Evolutionary conservation across 92 coral and sea anemone species (phyloP).

Genomic region (Muricea muricata): DNA sequence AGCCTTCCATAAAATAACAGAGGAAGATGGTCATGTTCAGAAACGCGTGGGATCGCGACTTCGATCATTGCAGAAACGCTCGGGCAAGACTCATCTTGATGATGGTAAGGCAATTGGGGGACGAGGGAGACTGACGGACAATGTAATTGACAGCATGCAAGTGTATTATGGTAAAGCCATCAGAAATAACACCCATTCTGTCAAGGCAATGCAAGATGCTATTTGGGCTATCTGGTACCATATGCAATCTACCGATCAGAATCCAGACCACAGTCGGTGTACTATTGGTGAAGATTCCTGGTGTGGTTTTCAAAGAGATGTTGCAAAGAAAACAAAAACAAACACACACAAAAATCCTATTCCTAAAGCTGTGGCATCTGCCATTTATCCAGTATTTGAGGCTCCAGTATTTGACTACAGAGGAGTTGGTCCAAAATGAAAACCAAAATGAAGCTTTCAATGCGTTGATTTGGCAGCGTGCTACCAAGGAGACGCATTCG

Average conservation of each 20-base stretch:
- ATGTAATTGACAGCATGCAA: no score
- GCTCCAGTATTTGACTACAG: conserved; percentile 34
- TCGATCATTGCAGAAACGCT: conserved; percentile 59
- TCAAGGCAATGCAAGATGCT: no score
- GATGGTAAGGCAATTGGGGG: conserved; percentile 69
- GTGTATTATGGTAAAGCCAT: no score
- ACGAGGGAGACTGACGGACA: conserved; percentile 51
- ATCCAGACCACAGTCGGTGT: conserved; percentile 53
- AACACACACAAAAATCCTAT: conserved; percentile 43
- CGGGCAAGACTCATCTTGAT: conserved; percentile 55
- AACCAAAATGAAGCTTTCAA: conserved; percentile 77
- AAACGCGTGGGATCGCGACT: conserved; percentile 52
- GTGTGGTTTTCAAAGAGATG: background rate
- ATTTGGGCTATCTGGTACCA: conserved; percentile 72
- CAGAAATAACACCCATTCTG: no score
- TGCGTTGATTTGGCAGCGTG: no score
- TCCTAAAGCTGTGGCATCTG: conserved; percentile 55
- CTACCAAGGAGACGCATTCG: no score
- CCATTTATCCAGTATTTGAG: conserved; percentile 43
- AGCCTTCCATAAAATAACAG: conserved; percentile 37
- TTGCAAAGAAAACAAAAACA: background rate
- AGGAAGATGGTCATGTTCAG: conserved; percentile 54
- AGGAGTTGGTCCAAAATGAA: conserved; percentile 56
- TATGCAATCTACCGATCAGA: conserved; percentile 51
- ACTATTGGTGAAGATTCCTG: background rate